phyloP scores from a whole-genome alignment of 2,797 vertebrate genomes.

The Momotus momota region DNA sequence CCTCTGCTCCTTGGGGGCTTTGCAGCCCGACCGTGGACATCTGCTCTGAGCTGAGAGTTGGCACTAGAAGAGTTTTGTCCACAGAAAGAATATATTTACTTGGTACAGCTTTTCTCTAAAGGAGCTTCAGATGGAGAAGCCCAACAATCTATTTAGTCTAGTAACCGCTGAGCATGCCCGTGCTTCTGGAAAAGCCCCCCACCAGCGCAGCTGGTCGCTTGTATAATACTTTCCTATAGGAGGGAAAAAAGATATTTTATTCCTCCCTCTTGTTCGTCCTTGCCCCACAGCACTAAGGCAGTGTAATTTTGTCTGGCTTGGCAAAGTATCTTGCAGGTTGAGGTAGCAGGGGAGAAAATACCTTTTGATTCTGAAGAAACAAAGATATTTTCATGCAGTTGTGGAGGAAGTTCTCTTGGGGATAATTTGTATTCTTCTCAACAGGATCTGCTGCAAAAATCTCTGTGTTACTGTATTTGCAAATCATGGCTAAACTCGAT shows the following conservation, averaged over 20 bases:
- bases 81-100: conserved; percentile 12
- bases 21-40: background rate
- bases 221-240: background rate
- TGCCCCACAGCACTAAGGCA: background rate
- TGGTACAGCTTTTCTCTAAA: background rate
- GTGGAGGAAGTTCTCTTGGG: background rate
- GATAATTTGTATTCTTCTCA: background rate
- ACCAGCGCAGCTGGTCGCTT: background rate
- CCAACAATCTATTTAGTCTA: conserved; percentile 27
- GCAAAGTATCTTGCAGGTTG: background rate
- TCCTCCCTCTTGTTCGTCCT: background rate
- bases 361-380: background rate
- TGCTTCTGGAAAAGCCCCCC: background rate
- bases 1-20: conserved; percentile 4
- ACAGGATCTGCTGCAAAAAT: background rate
- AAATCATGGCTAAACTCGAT: background rate
- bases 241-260: background rate
- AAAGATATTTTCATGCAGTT: background rate
- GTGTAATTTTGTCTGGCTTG: background rate
- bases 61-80: background rate
- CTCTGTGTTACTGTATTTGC: background rate
- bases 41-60: conserved; percentile 38
- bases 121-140: background rate
- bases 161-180: conserved; percentile 18
- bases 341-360: background rate